A percentile compares a stretch with the other conserved stretches of the same genome.
Conservation (phyloP, 2,797 vertebrate species). For the Crenuchus spilurus region DNA sequence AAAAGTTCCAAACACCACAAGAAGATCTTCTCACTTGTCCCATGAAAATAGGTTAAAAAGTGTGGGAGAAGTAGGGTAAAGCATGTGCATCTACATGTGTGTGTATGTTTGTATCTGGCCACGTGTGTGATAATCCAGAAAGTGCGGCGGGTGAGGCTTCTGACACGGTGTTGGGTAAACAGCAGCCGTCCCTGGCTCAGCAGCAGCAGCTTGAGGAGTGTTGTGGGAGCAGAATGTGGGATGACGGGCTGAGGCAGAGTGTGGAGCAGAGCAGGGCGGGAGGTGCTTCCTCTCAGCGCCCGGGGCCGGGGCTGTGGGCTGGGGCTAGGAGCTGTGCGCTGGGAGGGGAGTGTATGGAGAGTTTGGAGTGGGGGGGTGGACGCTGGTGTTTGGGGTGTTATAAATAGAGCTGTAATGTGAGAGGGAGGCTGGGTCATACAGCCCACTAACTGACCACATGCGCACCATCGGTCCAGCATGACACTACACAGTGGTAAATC, state of each 20-base stretch:
- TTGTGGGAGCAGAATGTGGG: slow-evolving; percentile 69
- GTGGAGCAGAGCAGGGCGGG: slow-evolving; percentile 33
- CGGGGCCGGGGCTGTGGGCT: slow-evolving; percentile 64
- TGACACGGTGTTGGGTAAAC: slow-evolving; percentile 80
- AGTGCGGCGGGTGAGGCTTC: slow-evolving; percentile 72
- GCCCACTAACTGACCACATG: slow-evolving; percentile 90
- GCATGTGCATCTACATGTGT: slow-evolving; percentile 7
- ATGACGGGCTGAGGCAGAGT: slow-evolving; percentile 77
- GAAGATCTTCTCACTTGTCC: slow-evolving; percentile 6
- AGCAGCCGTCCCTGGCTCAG: slow-evolving; percentile 80
- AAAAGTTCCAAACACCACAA: background rate
- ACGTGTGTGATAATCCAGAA: slow-evolving; percentile 83
- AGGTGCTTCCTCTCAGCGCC: slow-evolving; percentile 53
- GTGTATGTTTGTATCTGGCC: slow-evolving; percentile 21
- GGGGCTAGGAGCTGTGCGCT: slow-evolving; percentile 27
- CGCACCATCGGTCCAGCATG: slow-evolving; percentile 84
- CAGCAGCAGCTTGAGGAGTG: slow-evolving; percentile 77
- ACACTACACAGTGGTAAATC: slow-evolving; percentile 74
- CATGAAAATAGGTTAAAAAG: slow-evolving; percentile 11
- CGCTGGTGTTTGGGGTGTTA: slow-evolving; percentile 84
- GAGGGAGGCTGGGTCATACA: slow-evolving; percentile 96
- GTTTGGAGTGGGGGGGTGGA: slow-evolving; percentile 16
- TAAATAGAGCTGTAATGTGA: slow-evolving; percentile 99
- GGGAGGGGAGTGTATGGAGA: slow-evolving; percentile 40
- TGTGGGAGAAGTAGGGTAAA: slow-evolving; percentile 30